A percentile compares a stretch with the other conserved stretches of the same genome.
These are phyloP conservation scores for Lapara coniferarum DNA, from an alignment of 2,888 invertebrate species.

Conservation along the genomic window DNA sequence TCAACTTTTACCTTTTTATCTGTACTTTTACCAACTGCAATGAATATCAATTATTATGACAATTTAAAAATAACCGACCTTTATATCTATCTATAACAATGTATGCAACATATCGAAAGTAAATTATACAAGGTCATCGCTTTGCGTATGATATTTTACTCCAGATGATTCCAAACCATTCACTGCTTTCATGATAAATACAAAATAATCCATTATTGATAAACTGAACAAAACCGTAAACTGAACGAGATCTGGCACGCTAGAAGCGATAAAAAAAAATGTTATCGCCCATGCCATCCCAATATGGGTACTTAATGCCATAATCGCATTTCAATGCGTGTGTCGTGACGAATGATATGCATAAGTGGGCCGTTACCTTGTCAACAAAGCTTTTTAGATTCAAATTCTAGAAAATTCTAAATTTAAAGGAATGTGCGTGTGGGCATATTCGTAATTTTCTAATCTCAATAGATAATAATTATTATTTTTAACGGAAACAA, in stretches of 20 bases:
- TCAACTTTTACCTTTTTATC: too few relatives aligned
- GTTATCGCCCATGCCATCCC: conserved; percentile 39
- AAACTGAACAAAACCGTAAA: conserved; percentile 10
- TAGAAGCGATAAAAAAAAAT: conserved; percentile 33
- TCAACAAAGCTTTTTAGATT: background rate
- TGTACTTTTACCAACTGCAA: too few relatives aligned
- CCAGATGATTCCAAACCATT: conserved; percentile 33
- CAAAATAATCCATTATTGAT: conserved; percentile 8
- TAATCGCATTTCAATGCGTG: conserved; percentile 24
- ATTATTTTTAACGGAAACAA: too few relatives aligned
- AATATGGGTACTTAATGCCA: conserved; percentile 33
- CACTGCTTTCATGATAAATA: conserved; percentile 25
- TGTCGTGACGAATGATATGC: conserved; percentile 6
- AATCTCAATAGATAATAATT: too few relatives aligned
- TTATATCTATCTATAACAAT: background rate
- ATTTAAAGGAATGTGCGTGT: background rate
- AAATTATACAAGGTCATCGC: conserved; percentile 14
- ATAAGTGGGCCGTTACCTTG: background rate
- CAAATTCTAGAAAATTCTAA: conserved; percentile 2
- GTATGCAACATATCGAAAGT: background rate
- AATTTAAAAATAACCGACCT: background rate
- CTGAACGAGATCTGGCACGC: conserved; percentile 14
- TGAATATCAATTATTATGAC: too few relatives aligned
- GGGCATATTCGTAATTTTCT: too few relatives aligned
- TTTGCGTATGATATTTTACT: conserved; percentile 28